Conservation (phyloP, 1,140 invertebrate genomes). For the Drosophila willistoni region DNA sequence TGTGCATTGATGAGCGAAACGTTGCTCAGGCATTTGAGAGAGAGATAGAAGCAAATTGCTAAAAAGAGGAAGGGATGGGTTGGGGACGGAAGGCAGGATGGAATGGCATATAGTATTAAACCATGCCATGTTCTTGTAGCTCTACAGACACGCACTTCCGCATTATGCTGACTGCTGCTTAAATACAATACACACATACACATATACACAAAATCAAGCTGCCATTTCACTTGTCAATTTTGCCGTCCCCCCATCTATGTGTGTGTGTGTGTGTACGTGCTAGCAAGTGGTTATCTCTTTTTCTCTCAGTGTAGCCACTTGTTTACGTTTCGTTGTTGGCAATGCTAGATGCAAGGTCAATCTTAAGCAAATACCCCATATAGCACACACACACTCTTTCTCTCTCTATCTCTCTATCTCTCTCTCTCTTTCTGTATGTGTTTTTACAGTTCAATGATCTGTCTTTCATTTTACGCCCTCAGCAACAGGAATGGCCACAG, state of each 20-base stretch:
- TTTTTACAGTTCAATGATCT: conserved; percentile 43
- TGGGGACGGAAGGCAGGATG: background rate
- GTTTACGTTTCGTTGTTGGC: conserved; percentile 9
- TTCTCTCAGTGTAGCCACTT: conserved; percentile 10
- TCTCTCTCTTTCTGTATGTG: conserved; percentile 16
- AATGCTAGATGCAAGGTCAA: conserved; percentile 44
- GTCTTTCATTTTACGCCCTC: conserved; percentile 44
- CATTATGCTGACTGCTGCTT: conserved; percentile 45
- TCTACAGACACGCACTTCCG: conserved; percentile 61
- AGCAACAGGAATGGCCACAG: background rate
- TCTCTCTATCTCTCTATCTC: too few relatives aligned
- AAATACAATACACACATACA: conserved; percentile 10
- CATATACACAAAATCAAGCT: conserved; percentile 57
- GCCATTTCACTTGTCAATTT: conserved; percentile 72
- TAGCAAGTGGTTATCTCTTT: background rate
- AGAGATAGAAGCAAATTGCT: conserved; percentile 25
- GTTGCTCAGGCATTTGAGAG: conserved; percentile 32
- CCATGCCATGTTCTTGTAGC: conserved; percentile 32
- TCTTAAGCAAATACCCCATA: conserved; percentile 33
- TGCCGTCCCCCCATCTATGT: background rate
- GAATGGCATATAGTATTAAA: background rate
- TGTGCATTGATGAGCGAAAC: conserved; percentile 62
- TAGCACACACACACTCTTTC: background rate
- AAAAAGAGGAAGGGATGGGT: background rate
- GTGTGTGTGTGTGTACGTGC: background rate